Evolutionary conservation across 2,113 vertebrate genomes (phyloP).

Genomic region (Theristicus caerulescens): DNA sequence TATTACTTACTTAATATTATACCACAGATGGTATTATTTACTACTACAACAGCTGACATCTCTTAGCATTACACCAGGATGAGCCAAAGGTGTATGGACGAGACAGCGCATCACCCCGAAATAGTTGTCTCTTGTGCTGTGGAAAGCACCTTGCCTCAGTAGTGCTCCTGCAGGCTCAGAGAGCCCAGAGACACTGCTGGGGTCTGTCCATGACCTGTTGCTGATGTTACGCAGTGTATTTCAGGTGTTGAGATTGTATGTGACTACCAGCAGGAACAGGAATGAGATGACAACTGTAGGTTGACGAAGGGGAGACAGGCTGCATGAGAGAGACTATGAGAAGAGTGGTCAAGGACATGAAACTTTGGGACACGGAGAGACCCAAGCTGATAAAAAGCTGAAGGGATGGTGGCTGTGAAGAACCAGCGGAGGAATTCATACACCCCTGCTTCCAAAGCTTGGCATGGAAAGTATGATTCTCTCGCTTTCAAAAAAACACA

Average conservation of each 20-base stretch:
- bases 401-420: not conserved
- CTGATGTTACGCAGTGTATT: not conserved
- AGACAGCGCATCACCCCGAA: not conserved
- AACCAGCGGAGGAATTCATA: not conserved
- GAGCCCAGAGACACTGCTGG: rapidly evolving
- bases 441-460: not conserved
- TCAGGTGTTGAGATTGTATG: not conserved
- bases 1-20: no score
- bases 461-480: not conserved
- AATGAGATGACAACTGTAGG: not conserved
- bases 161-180: not conserved
- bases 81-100: not conserved
- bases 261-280: not conserved
- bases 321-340: not conserved
- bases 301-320: not conserved
- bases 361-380: not conserved
- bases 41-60: not conserved
- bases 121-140: not conserved
- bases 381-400: not conserved
- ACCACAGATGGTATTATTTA: not conserved
- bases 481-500: not conserved
- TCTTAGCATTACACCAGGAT: not conserved
- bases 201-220: no score
- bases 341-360: not conserved
- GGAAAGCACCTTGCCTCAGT: not conserved